phyloP scores from a whole-genome alignment of 2,113 vertebrate genomes.

The Menura novaehollandiae region DNA sequence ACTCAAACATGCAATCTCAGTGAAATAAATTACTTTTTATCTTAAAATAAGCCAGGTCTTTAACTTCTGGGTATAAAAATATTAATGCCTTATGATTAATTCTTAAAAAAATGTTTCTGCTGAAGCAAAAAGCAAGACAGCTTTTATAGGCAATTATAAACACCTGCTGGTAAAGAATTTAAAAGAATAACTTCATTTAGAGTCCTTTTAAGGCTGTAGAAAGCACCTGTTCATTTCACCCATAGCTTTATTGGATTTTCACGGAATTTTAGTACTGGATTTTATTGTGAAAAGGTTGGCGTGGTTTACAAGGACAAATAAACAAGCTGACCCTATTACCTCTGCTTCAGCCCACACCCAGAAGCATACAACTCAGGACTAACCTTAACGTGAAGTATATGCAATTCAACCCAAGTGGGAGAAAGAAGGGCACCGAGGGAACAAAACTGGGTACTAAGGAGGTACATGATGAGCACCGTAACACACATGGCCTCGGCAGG shows the following conservation, averaged over 20 bases:
- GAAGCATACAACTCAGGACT: not conserved
- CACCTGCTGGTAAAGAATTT: slow-evolving; percentile 22
- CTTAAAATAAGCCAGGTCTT: not conserved
- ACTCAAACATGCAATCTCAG: not conserved
- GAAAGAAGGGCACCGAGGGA: not conserved
- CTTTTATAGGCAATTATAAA: not conserved
- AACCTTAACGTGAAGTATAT: not conserved
- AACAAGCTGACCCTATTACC: not conserved
- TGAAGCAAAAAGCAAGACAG: not conserved
- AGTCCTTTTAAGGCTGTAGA: not conserved
- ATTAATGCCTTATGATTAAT: not conserved
- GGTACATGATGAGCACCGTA: fast-evolving
- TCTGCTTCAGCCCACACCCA: not conserved
- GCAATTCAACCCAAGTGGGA: not conserved
- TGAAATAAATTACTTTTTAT: not conserved
- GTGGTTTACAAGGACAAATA: not conserved
- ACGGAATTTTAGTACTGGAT: not conserved
- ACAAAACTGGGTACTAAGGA: not conserved
- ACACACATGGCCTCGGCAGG: fast-evolving
- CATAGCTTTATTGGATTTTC: not conserved
- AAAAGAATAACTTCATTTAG: not conserved
- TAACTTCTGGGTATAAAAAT: not conserved
- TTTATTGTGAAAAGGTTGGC: not conserved
- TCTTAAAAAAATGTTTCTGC: not conserved
- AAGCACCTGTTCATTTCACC: not conserved